Conservation (phyloP, 2,113 vertebrate species). For the Camelus dromedarius region DNA sequence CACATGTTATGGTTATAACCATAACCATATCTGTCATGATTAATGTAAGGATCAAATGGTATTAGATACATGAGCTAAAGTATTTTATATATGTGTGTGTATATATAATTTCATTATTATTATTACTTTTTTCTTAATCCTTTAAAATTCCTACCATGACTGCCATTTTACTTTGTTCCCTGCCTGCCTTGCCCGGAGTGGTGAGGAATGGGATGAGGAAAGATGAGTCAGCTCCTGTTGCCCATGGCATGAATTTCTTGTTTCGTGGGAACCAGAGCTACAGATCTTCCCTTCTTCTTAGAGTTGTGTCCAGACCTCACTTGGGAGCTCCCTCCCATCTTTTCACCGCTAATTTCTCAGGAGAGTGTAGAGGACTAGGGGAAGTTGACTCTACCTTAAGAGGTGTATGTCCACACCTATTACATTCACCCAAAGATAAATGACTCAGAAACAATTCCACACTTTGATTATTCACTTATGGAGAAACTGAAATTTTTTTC, state of each 20-base stretch:
- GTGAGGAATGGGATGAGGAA: not conserved
- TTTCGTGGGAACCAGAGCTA: conserved; percentile 4
- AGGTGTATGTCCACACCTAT: not conserved
- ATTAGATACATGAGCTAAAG: not conserved
- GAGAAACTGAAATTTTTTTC: not conserved
- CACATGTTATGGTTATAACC: too few species aligned
- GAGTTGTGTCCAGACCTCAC: not conserved
- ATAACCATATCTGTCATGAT: not conserved
- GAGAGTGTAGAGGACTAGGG: not conserved
- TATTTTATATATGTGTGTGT: not conserved
- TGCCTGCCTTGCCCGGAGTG: not conserved
- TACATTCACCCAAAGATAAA: not conserved
- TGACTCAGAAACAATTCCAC: not conserved
- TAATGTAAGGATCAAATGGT: not conserved
- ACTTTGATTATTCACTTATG: not conserved
- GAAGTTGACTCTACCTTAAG: not conserved
- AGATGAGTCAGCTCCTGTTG: not conserved
- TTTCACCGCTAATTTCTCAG: not conserved
- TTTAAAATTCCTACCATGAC: not conserved
- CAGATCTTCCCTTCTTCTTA: not conserved
- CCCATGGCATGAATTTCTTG: not conserved
- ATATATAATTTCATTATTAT: not conserved
- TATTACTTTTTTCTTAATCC: not conserved
- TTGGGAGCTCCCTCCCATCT: not conserved
- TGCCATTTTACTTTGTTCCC: not conserved